Evolutionary conservation across 2,113 vertebrate genomes (phyloP).

Genomic region (Microtus pennsylvanicus): DNA sequence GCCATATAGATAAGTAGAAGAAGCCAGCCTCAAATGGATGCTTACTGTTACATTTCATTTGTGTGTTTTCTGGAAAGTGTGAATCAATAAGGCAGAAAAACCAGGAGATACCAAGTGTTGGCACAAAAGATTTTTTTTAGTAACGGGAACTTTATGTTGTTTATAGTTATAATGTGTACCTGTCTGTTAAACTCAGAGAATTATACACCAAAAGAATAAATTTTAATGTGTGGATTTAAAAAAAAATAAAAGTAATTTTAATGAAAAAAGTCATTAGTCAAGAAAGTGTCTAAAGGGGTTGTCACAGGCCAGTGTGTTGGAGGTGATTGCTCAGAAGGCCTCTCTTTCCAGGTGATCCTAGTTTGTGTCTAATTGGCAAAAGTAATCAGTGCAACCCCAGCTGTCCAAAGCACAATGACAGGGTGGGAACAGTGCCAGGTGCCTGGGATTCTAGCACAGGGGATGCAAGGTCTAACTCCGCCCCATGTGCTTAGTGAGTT

Average conservation of each 20-base stretch:
- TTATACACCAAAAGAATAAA: slow-evolving; percentile 46
- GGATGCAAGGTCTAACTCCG: neutral
- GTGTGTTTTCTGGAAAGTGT: slow-evolving; percentile 46
- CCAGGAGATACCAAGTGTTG: slow-evolving; percentile 13
- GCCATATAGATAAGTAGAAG: neutral
- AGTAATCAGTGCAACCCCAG: no score
- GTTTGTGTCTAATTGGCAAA: neutral
- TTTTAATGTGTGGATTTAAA: slow-evolving; percentile 58
- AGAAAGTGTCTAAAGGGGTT: no score
- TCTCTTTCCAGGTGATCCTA: neutral
- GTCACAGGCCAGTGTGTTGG: neutral
- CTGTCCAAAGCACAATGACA: neutral
- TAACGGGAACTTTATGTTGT: slow-evolving; percentile 59
- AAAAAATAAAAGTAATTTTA: slow-evolving; percentile 73
- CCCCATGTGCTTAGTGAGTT: neutral
- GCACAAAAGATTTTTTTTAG: slow-evolving; percentile 18
- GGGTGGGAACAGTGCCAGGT: neutral
- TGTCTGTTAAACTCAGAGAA: slow-evolving; percentile 65
- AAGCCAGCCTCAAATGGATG: slow-evolving; percentile 65
- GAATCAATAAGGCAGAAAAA: slow-evolving; percentile 17
- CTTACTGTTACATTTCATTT: slow-evolving; percentile 63
- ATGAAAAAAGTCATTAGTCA: neutral
- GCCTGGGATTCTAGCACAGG: neutral
- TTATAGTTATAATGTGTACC: slow-evolving; percentile 53
- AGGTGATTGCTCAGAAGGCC: neutral